phyloP scores from a whole-genome alignment of 2,888 invertebrate genomes.

The Iphiclides podalirius region DNA sequence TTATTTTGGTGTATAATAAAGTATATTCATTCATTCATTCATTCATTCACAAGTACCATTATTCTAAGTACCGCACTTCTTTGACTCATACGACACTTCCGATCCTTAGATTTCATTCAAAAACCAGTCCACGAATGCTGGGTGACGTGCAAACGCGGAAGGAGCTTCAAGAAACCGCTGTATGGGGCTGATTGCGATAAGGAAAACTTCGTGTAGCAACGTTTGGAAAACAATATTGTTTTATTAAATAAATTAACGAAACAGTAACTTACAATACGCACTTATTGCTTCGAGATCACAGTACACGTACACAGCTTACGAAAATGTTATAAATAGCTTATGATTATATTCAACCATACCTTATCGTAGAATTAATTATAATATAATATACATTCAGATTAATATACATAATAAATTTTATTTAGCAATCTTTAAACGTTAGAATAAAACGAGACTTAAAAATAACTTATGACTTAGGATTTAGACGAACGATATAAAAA shows the following conservation, averaged over 20 bases:
- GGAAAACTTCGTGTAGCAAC: conserved; percentile 42
- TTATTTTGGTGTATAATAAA: no score
- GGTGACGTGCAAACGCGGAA: conserved; percentile 71
- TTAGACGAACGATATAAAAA: conserved; percentile 26
- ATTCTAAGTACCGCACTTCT: no score
- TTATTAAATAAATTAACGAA: conserved; percentile 47
- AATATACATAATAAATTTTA: background rate
- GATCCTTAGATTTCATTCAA: conserved; percentile 62
- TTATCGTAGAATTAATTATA: no score
- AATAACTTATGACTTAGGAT: conserved; percentile 34
- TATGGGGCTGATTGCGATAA: conserved; percentile 50
- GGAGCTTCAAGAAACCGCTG: conserved; percentile 64
- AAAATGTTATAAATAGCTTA: background rate
- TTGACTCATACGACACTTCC: no score
- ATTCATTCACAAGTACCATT: no score
- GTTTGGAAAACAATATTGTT: conserved; percentile 27
- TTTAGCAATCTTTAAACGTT: no score
- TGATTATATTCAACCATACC: no score
- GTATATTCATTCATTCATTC: no score
- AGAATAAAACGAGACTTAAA: background rate
- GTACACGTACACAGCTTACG: conserved; percentile 28
- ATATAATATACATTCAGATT: no score
- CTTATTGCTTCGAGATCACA: conserved; percentile 77
- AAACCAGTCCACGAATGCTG: conserved; percentile 69
- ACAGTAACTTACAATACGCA: conserved; percentile 71